phyloP scores from a whole-genome alignment of 2,888 invertebrate species.

The Fissipunctia ypsillon region DNA sequence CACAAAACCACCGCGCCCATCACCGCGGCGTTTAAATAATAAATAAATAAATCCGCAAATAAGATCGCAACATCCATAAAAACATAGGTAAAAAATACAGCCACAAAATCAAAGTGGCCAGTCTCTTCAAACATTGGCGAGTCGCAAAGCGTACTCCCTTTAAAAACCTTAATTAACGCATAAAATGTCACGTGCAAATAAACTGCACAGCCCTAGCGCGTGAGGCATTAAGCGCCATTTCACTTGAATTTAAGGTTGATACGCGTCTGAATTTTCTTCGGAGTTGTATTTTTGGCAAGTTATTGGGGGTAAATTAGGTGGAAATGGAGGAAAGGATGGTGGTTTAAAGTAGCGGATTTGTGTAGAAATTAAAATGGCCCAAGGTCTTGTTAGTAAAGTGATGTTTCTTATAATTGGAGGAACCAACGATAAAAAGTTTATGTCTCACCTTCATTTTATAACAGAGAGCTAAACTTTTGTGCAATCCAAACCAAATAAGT shows the following conservation, averaged over 20 bases:
- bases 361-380: constrained; percentile 14
- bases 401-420: not conserved
- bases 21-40: too few species aligned
- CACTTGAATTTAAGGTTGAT: constrained; percentile 61
- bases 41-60: too few species aligned
- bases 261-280: constrained; percentile 39
- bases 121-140: constrained; percentile 24
- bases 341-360: not conserved
- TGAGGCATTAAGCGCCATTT: constrained; percentile 51
- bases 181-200: constrained; percentile 55
- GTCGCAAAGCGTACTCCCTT: constrained; percentile 44
- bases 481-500: not conserved
- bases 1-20: too few species aligned
- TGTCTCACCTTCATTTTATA: not conserved
- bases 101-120: constrained; percentile 20
- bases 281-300: constrained; percentile 56
- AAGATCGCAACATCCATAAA: not conserved
- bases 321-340: not conserved
- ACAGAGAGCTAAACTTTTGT: not conserved
- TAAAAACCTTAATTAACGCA: constrained; percentile 63
- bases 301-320: constrained; percentile 43
- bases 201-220: constrained; percentile 53
- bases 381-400: not conserved
- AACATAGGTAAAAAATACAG: constrained; percentile 11
- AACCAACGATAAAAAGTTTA: not conserved